phyloP scores from a whole-genome alignment of 2,888 invertebrate species.

The Rhagonycha lutea region DNA sequence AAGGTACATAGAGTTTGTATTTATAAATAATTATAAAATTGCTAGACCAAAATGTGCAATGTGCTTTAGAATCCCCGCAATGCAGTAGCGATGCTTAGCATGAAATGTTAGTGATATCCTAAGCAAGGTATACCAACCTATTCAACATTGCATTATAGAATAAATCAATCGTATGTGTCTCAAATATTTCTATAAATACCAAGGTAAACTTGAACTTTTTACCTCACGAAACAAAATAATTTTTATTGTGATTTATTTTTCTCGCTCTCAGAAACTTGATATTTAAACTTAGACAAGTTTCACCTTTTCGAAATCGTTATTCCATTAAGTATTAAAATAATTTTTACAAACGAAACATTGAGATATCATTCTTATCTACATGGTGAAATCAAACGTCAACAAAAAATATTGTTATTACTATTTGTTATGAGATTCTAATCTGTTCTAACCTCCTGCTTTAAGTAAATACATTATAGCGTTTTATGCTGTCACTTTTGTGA shows the following conservation, averaged over 20 bases:
- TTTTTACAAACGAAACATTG: not conserved
- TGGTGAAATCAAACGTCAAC: not conserved
- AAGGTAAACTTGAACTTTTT: not conserved
- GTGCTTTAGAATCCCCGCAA: not conserved
- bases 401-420: not conserved
- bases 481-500: not conserved
- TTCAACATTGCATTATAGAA: not conserved
- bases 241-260: not conserved
- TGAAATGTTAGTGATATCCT: not conserved
- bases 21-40: not conserved
- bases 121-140: not conserved
- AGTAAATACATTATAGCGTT: not conserved
- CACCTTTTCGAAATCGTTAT: not conserved
- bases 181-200: not conserved
- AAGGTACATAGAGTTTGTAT: not conserved
- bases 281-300: not conserved
- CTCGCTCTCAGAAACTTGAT: not conserved
- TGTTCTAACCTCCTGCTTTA: not conserved
- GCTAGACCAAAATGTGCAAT: not conserved
- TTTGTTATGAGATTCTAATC: not conserved
- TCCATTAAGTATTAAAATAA: not conserved
- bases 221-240: not conserved
- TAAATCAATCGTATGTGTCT: not conserved
- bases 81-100: not conserved
- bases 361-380: not conserved